Evolutionary conservation across 2,888 invertebrate genomes (phyloP), one percentile per base, ranked within the genome.

Genomic region (Lampropteryx suffumata): DNA sequence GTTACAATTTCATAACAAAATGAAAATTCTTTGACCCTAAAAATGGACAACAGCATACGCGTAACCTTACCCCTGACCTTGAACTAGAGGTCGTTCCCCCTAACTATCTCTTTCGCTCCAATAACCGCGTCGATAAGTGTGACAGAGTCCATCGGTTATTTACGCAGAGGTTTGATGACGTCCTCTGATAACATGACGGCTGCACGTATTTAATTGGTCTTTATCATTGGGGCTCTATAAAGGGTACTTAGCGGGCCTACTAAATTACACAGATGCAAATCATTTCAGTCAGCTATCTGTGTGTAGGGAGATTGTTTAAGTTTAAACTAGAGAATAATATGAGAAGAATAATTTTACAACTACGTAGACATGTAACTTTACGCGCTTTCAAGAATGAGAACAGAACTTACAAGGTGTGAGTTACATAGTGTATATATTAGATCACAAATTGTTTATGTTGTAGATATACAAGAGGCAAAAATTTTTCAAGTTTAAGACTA

Each of bases 41-140:
- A n/a, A 48, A 30, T 28, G 37, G 36, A 53, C 50, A 29, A 35
- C 32, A 36, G 49, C 51, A 58, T 55, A 49, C 43, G 40, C 50
- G 42, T 64, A 58, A 56, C 41, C 55, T 56, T 59, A 60, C 42
- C 57, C 65, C 56, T 17, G 17, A 55, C 63, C 48, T 59, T 61
- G 65, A 62, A 54, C 53, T 57, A 59, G 62, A 66, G 78, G 73
- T 74, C 76, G 66, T 76, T 78, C 62, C 65, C 73, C 76, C 65
- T 54, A 24, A 34, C 63, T 64, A 61, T 70, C 68, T 70, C 69
- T 53, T 59, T 76, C 62, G 47, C 60, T 59, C 68, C 43, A 48
- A 55, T 51, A 51, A 58, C 51, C 37, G 14, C 29, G 43, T 32
- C 51, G 57, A 64, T 64, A 63, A 44, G 64, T 56, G 59, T 49